Evolutionary conservation across 2,797 vertebrate genomes (phyloP).

Genomic region (Antennarius maculatus): DNA sequence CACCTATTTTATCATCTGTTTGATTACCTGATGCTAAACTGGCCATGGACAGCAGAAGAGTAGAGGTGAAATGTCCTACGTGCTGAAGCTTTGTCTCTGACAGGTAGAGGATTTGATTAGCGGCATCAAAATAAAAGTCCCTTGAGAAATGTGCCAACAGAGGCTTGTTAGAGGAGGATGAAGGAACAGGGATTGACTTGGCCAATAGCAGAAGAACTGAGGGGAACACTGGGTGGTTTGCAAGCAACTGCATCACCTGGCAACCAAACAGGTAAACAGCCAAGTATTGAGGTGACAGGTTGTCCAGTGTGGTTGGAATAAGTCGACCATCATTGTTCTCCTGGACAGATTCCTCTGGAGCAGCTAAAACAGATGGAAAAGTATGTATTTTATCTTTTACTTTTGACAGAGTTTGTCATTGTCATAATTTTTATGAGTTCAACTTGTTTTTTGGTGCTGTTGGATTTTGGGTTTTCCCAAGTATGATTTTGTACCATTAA

Average conservation of each 20-base stretch:
- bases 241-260: constrained; percentile 78
- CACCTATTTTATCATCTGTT: background rate
- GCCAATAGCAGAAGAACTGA: constrained; percentile 80
- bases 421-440: background rate
- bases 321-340: constrained; percentile 57
- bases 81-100: constrained; percentile 79
- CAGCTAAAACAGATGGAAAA: constrained; percentile 40
- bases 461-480: background rate
- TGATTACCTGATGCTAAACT: constrained; percentile 81
- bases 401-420: background rate
- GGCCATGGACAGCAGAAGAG: constrained; percentile 84
- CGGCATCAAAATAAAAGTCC: constrained; percentile 83
- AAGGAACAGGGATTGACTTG: constrained; percentile 73
- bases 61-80: constrained; percentile 80
- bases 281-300: constrained; percentile 81
- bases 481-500: constrained; percentile 33
- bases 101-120: constrained; percentile 85
- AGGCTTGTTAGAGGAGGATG: constrained; percentile 41
- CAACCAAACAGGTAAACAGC: constrained; percentile 85
- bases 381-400: background rate
- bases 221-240: constrained; percentile 69
- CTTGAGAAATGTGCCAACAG: constrained; percentile 68
- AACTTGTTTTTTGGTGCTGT: background rate
- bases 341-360: constrained; percentile 29
- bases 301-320: constrained; percentile 78